A percentile compares a stretch with the other conserved stretches of the same genome.
These are phyloP conservation scores for Lumbricus terrestris DNA, from an alignment of 2,888 invertebrate species.

Conservation along the genomic window DNA sequence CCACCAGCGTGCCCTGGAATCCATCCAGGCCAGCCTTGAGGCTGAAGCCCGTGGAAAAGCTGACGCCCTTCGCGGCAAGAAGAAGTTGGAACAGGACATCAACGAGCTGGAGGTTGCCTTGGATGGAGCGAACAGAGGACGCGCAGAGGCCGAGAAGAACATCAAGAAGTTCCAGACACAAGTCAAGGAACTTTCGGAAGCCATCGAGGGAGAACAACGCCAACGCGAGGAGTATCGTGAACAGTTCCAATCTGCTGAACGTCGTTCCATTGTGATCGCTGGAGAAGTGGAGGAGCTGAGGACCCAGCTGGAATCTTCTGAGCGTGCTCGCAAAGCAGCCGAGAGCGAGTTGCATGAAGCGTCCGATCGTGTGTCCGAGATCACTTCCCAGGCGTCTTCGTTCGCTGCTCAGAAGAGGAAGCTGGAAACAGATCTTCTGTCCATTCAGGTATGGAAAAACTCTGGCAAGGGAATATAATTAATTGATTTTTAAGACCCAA, in stretches of 20 bases:
- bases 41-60: slow-evolving; percentile 99
- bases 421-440: slow-evolving; percentile 95
- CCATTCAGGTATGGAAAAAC: slow-evolving; percentile 65
- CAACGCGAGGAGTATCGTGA: slow-evolving; percentile 96
- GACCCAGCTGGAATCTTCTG: slow-evolving; percentile 86
- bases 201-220: slow-evolving; percentile 96
- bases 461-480: neutral
- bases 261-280: slow-evolving; percentile 92
- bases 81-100: slow-evolving; percentile 99
- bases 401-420: slow-evolving; percentile 98
- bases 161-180: slow-evolving; percentile 87
- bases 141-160: slow-evolving; percentile 98
- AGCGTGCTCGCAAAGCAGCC: slow-evolving; percentile 95
- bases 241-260: slow-evolving; percentile 93
- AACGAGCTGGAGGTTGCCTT: slow-evolving; percentile 98
- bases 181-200: slow-evolving; percentile 75
- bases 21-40: slow-evolving; percentile 99
- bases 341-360: slow-evolving; percentile 97
- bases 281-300: slow-evolving; percentile 98
- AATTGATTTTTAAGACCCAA: too few relatives aligned
- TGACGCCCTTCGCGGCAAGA: slow-evolving; percentile 99
- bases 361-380: slow-evolving; percentile 95
- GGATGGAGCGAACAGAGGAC: slow-evolving; percentile 98
- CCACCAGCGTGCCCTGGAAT: slow-evolving; percentile 98
- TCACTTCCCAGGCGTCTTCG: slow-evolving; percentile 88